Conservation (phyloP, 2,113 vertebrate species). For the Poecilia latipinna region DNA sequence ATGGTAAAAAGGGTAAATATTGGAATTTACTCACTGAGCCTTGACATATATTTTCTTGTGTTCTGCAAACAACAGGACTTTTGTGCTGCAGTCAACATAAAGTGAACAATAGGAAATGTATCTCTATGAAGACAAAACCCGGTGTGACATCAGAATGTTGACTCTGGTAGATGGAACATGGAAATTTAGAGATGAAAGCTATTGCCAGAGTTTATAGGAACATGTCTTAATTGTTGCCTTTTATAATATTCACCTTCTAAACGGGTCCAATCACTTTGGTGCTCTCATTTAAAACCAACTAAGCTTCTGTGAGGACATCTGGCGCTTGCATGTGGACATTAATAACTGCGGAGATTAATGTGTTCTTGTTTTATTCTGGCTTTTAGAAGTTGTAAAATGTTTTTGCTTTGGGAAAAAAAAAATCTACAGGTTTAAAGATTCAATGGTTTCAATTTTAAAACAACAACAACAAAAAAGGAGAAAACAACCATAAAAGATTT, state of each 20-base stretch:
- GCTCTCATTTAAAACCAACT: slow-evolving; percentile 20
- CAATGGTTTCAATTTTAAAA: neutral
- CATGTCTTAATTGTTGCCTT: slow-evolving; percentile 68
- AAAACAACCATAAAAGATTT: neutral
- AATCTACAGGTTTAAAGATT: neutral
- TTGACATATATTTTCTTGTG: slow-evolving; percentile 17
- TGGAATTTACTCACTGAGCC: slow-evolving; percentile 15
- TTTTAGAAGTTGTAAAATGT: neutral
- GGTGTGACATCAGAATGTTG: slow-evolving; percentile 43
- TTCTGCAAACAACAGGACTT: slow-evolving; percentile 38
- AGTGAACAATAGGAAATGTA: slow-evolving; percentile 24
- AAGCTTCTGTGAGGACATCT: neutral
- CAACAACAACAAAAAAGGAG: too few species aligned
- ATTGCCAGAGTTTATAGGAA: slow-evolving; percentile 44
- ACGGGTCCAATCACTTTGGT: slow-evolving; percentile 57
- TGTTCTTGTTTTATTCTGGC: neutral
- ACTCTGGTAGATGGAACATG: slow-evolving; percentile 33
- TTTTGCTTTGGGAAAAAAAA: neutral
- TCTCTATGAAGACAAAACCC: slow-evolving; percentile 22
- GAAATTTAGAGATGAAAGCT: slow-evolving; percentile 47
- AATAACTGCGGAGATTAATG: neutral
- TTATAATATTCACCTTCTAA: slow-evolving; percentile 62
- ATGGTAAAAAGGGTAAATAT: slow-evolving; percentile 11
- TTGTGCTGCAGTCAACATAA: slow-evolving; percentile 30
- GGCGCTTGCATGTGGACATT: neutral